Conservation (phyloP, 2,888 invertebrate genomes). For the Caenorhabditis imperialis region DNA sequence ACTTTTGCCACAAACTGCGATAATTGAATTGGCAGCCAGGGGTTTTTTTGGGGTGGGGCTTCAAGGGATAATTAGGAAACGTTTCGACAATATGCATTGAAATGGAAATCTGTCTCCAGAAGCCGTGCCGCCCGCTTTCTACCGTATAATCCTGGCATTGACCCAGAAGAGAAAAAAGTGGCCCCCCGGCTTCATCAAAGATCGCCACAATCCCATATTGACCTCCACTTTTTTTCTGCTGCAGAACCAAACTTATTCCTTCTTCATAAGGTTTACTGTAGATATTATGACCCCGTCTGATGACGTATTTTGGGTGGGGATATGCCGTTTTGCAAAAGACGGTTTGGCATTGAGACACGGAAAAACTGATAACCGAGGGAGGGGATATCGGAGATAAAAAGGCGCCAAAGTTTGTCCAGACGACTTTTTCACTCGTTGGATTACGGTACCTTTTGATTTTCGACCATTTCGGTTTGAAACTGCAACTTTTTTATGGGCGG, state of each 20-base stretch:
- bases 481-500: no score
- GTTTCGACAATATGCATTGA: no score
- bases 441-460: no score
- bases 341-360: constrained; percentile 34
- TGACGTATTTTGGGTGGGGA: neutral
- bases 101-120: no score
- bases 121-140: no score
- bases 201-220: neutral
- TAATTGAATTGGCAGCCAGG: no score
- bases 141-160: neutral
- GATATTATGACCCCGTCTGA: neutral
- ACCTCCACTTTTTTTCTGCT: neutral
- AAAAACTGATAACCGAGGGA: constrained; percentile 14
- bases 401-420: neutral
- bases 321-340: constrained; percentile 14
- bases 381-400: neutral
- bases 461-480: no score
- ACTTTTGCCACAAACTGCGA: no score
- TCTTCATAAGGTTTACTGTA: constrained; percentile 12
- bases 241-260: neutral
- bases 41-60: no score
- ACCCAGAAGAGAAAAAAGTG: neutral
- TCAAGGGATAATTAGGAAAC: no score
- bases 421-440: constrained; percentile 6
- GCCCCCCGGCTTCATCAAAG: neutral